Evolutionary conservation across 2,888 invertebrate genomes (phyloP), one percentile per base, ranked within the genome.

Genomic region (Andrena camellia): DNA sequence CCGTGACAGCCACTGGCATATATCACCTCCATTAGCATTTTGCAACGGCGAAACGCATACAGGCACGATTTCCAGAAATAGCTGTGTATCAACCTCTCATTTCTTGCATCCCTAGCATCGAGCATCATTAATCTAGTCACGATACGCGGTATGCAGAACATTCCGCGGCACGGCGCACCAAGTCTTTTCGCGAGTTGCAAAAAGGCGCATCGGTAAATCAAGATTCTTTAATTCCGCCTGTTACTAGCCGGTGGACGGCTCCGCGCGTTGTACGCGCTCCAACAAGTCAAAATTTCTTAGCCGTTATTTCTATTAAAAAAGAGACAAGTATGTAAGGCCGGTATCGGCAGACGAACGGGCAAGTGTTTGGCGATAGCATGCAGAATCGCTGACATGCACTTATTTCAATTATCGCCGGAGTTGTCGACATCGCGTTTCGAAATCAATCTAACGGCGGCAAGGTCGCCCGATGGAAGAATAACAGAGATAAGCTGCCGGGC

Each of bases 21-120:
- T 23, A 57, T 69, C n/a, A 48, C 67, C 8, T 26, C 13, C 26
- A 48, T 66, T 64, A 64, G 54, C 76, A 64, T 66, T 64, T 62
- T 66, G 66, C 70, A 66, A 71, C 42, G 8, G 64, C 48, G 54
- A 54, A 50, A 71, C 66, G 29, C 52, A 78, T 48, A 66, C 29
- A 77, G 60, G 64, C 63, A 77, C 71, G 20, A 48, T 78, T 71
- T 71, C 78, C 78, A 66, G 60, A 67, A 78, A 67, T 78, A 80
- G 80, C 78, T 71, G 71, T 31, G 60, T 29, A 77, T 23, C 26
- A 52, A 48, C 70, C 71, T 57, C 79, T 66, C 64, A n/a, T 57
- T 79, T 69, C 78, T 72, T 31, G 50, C 50, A 60, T 62, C 62
- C 20, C 31, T 35, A 50, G 31, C 77, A 66, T 77, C 71, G 50